phyloP scores from a whole-genome alignment of 2,888 invertebrate species.

The Morinoia aosen region DNA sequence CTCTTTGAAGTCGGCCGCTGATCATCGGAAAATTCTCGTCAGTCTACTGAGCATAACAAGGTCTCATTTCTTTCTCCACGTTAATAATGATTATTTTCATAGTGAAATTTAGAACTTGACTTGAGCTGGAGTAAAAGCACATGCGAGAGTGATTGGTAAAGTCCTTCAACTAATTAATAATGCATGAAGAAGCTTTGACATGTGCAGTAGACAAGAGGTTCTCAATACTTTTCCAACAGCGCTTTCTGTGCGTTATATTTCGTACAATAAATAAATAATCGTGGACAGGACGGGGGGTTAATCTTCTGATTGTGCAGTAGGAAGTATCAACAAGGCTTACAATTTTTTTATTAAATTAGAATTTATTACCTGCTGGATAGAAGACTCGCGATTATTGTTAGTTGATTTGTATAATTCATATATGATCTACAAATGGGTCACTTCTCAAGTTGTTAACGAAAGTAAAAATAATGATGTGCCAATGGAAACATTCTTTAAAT shows the following conservation, averaged over 20 bases:
- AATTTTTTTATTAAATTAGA: background rate
- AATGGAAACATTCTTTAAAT: no score
- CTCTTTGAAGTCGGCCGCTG: constrained; percentile 8
- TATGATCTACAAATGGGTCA: background rate
- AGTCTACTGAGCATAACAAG: background rate
- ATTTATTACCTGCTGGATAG: background rate
- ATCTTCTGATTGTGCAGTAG: background rate
- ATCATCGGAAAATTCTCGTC: background rate
- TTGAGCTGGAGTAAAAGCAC: background rate
- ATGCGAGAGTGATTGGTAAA: background rate
- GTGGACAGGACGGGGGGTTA: no score
- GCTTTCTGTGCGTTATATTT: no score
- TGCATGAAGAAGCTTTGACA: background rate
- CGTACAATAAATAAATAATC: no score
- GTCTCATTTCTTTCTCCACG: background rate
- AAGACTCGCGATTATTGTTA: background rate
- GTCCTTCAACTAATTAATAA: background rate
- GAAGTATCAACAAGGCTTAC: no score
- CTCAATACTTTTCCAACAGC: no score
- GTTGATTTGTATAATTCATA: background rate
- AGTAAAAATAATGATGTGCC: no score
- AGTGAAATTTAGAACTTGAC: background rate
- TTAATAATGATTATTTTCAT: background rate
- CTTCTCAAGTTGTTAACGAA: no score
- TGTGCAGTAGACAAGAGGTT: background rate